These are phyloP conservation scores for Drosophila quinaria DNA, from an alignment of 2,888 invertebrate species.

Conservation along the genomic window DNA sequence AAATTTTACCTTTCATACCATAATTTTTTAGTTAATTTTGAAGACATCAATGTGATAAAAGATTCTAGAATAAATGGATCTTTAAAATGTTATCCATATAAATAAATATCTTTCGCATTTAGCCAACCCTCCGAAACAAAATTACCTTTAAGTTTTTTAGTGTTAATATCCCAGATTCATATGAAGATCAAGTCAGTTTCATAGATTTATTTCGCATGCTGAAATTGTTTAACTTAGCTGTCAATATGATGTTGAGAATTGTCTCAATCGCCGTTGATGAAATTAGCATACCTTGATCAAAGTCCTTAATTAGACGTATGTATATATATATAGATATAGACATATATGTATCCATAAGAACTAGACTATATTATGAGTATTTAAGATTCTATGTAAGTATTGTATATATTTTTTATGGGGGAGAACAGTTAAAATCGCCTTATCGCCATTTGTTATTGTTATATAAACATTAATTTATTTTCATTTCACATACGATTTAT, in stretches of 20 bases:
- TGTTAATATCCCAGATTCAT: not conserved
- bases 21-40: no score
- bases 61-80: not conserved
- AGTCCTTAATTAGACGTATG: constrained; percentile 41
- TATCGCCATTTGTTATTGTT: constrained; percentile 65
- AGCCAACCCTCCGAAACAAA: not conserved
- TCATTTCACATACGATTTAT: constrained; percentile 55
- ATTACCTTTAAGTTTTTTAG: not conserved
- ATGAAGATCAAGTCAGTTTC: constrained; percentile 36
- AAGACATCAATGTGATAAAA: no score
- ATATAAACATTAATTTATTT: constrained; percentile 73
- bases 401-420: constrained; percentile 28
- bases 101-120: not conserved
- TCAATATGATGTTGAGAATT: constrained; percentile 21
- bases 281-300: constrained; percentile 19
- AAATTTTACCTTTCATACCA: no score
- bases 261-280: constrained; percentile 26
- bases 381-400: constrained; percentile 8
- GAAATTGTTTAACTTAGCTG: constrained; percentile 40
- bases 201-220: constrained; percentile 62
- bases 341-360: constrained; percentile 19
- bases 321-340: constrained; percentile 29
- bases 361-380: constrained; percentile 17
- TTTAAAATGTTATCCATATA: not conserved
- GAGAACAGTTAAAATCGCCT: constrained; percentile 73